Conservation (phyloP, 1,140 invertebrate genomes). For the Drosophila parabipectinata region DNA sequence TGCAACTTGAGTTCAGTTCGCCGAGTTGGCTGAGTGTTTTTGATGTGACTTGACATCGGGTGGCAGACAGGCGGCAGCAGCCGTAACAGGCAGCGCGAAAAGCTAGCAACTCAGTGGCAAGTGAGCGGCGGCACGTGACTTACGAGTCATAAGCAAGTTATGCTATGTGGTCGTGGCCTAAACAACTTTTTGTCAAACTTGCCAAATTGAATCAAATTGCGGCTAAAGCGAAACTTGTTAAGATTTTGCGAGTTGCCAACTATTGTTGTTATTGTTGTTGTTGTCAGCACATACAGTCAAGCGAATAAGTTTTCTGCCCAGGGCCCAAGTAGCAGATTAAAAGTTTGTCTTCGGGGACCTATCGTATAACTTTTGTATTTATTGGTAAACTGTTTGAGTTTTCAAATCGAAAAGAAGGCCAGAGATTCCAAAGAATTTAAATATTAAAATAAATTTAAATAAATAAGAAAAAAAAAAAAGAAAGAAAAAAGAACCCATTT, state of each 20-base stretch:
- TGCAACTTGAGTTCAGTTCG: constrained; percentile 24
- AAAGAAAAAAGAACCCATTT: constrained; percentile 37
- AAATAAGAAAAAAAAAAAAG: neutral
- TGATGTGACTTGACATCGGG: constrained; percentile 71
- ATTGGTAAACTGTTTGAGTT: constrained; percentile 45
- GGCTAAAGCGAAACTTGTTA: constrained; percentile 71
- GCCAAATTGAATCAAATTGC: constrained; percentile 78
- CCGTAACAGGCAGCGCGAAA: too few species aligned
- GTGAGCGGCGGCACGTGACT: constrained; percentile 66
- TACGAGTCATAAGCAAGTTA: constrained; percentile 73
- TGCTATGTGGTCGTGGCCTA: constrained; percentile 54
- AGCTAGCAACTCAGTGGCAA: neutral
- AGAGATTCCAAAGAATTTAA: neutral
- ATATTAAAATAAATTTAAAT: neutral
- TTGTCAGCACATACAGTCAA: constrained; percentile 47
- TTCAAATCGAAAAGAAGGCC: constrained; percentile 3
- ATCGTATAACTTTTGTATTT: constrained; percentile 25
- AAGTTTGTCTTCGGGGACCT: constrained; percentile 36
- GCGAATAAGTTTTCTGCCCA: constrained; percentile 53
- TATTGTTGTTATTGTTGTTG: constrained; percentile 8
- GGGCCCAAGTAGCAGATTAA: constrained; percentile 40
- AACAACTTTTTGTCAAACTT: constrained; percentile 62
- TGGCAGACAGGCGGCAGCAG: constrained; percentile 7
- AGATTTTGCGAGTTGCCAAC: constrained; percentile 64
- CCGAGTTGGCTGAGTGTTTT: constrained; percentile 45